Evolutionary conservation across 2,113 vertebrate species (phyloP).

Genomic region (Tachysurus fulvidraco): DNA sequence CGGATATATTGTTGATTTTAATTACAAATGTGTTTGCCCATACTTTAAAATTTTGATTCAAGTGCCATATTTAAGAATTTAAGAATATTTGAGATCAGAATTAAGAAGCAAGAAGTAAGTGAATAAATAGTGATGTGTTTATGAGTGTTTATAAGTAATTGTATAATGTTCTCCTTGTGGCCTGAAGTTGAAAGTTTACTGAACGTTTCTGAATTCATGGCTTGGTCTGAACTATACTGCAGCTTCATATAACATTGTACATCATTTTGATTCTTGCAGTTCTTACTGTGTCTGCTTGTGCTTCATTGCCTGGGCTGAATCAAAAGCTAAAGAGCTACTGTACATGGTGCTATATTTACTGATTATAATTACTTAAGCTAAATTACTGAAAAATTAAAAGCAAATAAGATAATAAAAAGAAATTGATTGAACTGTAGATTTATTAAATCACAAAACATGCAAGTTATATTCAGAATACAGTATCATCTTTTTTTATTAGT

Average conservation of each 20-base stretch:
- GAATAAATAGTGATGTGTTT: not conserved
- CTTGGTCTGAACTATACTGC: not conserved
- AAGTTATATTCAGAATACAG: not conserved
- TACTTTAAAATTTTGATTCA: too few relatives aligned
- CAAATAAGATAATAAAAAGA: not conserved
- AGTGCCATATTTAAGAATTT: too few relatives aligned
- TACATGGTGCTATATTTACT: too few relatives aligned
- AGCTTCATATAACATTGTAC: not conserved
- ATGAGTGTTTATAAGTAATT: too few relatives aligned
- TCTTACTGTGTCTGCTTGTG: not conserved
- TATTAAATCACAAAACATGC: not conserved
- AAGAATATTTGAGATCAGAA: too few relatives aligned
- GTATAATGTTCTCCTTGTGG: not conserved
- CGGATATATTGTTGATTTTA: not conserved
- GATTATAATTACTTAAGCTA: too few relatives aligned
- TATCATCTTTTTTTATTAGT: not conserved
- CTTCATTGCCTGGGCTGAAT: not conserved
- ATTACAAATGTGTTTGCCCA: not conserved
- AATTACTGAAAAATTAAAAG: not conserved
- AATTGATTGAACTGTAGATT: not conserved
- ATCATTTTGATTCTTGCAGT: not conserved
- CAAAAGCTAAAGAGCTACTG: not conserved
- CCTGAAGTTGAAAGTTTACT: too few relatives aligned
- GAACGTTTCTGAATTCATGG: too few relatives aligned
- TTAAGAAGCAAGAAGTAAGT: not conserved